These are phyloP conservation scores for Danionella dracula DNA, from an alignment of 2,797 vertebrate species.

Conservation along the genomic window DNA sequence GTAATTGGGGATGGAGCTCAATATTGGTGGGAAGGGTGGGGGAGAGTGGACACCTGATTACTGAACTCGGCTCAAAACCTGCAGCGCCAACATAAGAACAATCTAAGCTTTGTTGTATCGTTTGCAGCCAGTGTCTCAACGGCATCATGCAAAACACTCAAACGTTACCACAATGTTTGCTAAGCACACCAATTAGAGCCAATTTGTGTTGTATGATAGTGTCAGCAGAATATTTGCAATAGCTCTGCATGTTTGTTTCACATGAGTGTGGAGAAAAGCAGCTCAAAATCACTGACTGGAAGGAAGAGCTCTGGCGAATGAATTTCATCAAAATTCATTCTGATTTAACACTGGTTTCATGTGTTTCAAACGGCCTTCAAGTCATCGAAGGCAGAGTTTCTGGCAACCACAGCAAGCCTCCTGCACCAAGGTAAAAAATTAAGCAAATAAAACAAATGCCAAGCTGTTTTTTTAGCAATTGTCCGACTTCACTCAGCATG, in stretches of 20 bases:
- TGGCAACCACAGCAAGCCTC: too few relatives aligned
- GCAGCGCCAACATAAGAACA: neutral
- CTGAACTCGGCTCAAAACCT: neutral
- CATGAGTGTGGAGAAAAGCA: too few relatives aligned
- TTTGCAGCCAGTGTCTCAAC: neutral
- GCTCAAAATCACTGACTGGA: too few relatives aligned
- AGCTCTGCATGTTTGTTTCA: neutral
- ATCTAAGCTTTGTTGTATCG: neutral
- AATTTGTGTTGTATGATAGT: neutral
- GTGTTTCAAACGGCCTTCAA: too few relatives aligned
- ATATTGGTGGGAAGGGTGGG: neutral
- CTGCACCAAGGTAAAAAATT: too few relatives aligned
- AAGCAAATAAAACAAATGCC: too few relatives aligned
- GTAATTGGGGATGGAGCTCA: conserved; percentile 6
- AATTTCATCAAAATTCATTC: too few relatives aligned
- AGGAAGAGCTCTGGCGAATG: too few relatives aligned
- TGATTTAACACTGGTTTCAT: too few relatives aligned
- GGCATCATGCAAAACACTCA: neutral
- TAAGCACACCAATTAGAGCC: neutral
- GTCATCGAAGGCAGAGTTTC: too few relatives aligned
- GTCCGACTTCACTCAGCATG: too few relatives aligned
- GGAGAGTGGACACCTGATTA: neutral
- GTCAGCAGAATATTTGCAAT: neutral
- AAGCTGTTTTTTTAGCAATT: too few relatives aligned
- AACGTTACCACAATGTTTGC: neutral